Percentiles rank a stretch among this genome's conserved stretches.
phyloP scores from a whole-genome alignment of 2,888 invertebrate genomes.

The Spodoptera littoralis region DNA sequence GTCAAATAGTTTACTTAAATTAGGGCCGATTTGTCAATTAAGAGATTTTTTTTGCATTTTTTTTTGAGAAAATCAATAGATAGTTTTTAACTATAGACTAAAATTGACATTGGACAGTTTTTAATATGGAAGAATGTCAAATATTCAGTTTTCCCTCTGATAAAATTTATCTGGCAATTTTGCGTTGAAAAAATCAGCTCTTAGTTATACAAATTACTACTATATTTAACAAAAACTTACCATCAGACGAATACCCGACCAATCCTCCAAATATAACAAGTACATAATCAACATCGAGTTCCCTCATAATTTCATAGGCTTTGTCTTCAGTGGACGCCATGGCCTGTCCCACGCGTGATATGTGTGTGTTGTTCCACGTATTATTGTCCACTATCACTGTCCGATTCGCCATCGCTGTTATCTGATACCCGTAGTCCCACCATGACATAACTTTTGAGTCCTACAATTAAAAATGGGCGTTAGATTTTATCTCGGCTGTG shows the following conservation, averaged over 20 bases:
- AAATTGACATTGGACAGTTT: no score
- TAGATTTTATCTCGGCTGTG: not conserved
- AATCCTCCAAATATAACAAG: conserved; percentile 99
- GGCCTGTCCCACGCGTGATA: conserved; percentile 98
- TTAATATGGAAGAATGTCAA: no score
- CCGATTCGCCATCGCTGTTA: conserved; percentile 99
- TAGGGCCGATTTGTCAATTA: no score
- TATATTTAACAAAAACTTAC: conserved; percentile 78
- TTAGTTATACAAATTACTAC: no score
- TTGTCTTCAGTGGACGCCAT: conserved; percentile 99
- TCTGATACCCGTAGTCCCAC: conserved; percentile 99
- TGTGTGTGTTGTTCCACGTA: conserved; percentile 99
- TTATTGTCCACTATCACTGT: conserved; percentile 99
- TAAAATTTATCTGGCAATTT: no score
- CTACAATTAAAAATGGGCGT: conserved; percentile 77
- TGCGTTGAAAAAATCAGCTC: no score
- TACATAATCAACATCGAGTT: conserved; percentile 99
- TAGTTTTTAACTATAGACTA: no score
- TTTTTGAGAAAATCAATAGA: no score
- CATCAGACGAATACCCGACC: conserved; percentile 99
- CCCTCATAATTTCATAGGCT: conserved; percentile 99
- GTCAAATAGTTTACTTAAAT: no score
- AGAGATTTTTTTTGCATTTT: no score
- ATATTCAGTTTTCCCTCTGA: no score
- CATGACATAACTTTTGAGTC: conserved; percentile 99